Percentiles rank a stretch among this genome's conserved stretches.
phyloP scores from a whole-genome alignment of 1,140 invertebrate genomes.

The Drosophila sproati region DNA sequence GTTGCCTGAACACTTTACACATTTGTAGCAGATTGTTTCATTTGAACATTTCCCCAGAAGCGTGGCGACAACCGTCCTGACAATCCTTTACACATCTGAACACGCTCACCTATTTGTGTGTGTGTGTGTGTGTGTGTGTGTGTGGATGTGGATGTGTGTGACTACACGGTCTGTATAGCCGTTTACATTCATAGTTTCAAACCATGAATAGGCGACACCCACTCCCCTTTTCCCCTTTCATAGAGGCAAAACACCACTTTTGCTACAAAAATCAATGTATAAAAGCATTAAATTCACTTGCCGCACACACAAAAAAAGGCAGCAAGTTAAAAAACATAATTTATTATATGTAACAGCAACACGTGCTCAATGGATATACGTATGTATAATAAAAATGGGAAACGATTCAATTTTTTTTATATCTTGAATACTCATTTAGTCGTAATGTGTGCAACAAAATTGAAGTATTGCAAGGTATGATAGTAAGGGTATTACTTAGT shows the following conservation, averaged over 20 bases:
- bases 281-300: slow-evolving; percentile 64
- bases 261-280: slow-evolving; percentile 59
- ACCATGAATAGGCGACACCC: slow-evolving; percentile 21
- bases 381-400: background rate
- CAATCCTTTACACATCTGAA: slow-evolving; percentile 74
- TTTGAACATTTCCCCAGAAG: slow-evolving; percentile 73
- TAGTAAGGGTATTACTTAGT: no score
- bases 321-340: slow-evolving; percentile 51
- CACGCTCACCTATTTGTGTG: slow-evolving; percentile 22
- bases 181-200: slow-evolving; percentile 42
- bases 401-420: background rate
- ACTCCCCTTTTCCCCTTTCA: background rate
- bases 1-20: slow-evolving; percentile 73
- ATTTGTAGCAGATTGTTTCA: slow-evolving; percentile 75
- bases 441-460: background rate
- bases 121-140: slow-evolving; percentile 14
- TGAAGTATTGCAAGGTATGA: no score
- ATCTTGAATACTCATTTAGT: background rate
- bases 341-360: slow-evolving; percentile 64
- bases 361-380: slow-evolving; percentile 45
- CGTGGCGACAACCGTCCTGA: slow-evolving; percentile 57
- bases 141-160: slow-evolving; percentile 29
- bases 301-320: slow-evolving; percentile 33
- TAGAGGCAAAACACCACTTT: slow-evolving; percentile 1
- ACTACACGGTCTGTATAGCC: slow-evolving; percentile 11